phyloP scores from a whole-genome alignment of 1,140 invertebrate species.

The Coptotermes formosanus region DNA sequence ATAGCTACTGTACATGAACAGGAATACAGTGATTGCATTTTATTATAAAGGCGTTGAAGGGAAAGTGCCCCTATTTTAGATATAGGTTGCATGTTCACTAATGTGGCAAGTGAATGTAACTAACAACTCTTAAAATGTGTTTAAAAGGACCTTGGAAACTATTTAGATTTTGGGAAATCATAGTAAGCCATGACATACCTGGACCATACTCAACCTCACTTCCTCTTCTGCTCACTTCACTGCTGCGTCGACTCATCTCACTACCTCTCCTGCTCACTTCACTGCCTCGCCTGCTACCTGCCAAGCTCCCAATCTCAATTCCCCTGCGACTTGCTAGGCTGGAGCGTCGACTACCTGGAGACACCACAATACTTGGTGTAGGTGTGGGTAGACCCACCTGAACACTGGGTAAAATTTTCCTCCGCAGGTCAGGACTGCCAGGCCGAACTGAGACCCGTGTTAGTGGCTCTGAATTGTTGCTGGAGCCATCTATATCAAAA shows the following conservation, averaged over 20 bases:
- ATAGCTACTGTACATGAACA: too few species aligned
- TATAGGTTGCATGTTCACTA: too few species aligned
- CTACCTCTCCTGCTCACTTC: conserved; percentile 22
- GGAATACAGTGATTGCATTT: too few species aligned
- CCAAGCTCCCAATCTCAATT: conserved; percentile 40
- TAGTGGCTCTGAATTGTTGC: neutral
- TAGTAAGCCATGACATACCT: neutral
- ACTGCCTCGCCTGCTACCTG: conserved; percentile 27
- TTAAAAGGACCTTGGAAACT: too few species aligned
- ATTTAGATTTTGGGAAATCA: too few species aligned
- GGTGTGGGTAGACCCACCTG: conserved; percentile 49
- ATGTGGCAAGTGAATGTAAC: too few species aligned
- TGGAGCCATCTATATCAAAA: neutral
- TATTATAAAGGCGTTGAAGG: too few species aligned
- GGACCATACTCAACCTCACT: neutral
- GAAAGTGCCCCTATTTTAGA: too few species aligned
- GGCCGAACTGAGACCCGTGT: neutral
- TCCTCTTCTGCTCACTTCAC: neutral
- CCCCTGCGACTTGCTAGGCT: conserved; percentile 47
- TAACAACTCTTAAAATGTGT: too few species aligned
- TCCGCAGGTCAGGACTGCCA: conserved; percentile 31
- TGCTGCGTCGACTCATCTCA: neutral
- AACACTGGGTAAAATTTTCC: conserved; percentile 44
- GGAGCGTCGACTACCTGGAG: conserved; percentile 46
- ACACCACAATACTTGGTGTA: conserved; percentile 47